Evolutionary conservation across 37 sponge, comb jelly and placozoan species (phyloP).

Genomic region (Lycopodina hypogea): DNA sequence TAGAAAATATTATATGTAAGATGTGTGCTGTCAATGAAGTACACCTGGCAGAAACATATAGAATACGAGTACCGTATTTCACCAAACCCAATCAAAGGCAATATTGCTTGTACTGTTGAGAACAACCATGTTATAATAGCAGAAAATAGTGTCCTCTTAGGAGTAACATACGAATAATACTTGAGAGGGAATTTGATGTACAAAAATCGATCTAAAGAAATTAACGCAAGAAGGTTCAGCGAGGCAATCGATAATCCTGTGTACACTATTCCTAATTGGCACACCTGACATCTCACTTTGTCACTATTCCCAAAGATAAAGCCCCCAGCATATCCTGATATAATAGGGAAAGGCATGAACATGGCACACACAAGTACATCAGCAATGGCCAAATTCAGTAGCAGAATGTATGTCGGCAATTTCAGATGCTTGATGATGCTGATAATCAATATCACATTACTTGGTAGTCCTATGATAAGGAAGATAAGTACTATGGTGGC

Average conservation of each 20-base stretch:
- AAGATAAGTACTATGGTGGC: constrained; percentile 24
- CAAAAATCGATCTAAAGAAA: constrained; percentile 51
- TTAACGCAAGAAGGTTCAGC: constrained; percentile 24
- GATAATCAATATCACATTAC: constrained; percentile 32
- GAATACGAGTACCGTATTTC: constrained; percentile 33
- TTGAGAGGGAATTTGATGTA: constrained; percentile 29
- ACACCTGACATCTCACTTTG: constrained; percentile 29
- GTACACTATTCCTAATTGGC: constrained; percentile 20
- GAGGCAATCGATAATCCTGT: constrained; percentile 7
- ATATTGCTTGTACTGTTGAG: constrained; percentile 5
- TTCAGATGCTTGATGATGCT: constrained; percentile 23
- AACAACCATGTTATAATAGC: constrained; percentile 19
- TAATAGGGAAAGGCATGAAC: constrained; percentile 19
- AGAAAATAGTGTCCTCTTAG: neutral
- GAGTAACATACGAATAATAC: constrained; percentile 26
- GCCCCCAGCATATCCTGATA: neutral
- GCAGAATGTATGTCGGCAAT: constrained; percentile 39
- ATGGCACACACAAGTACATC: constrained; percentile 22
- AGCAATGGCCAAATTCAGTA: constrained; percentile 27
- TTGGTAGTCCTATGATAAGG: constrained; percentile 27
- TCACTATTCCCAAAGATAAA: constrained; percentile 35
- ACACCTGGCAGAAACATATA: constrained; percentile 11
- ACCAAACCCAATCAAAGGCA: constrained; percentile 53
- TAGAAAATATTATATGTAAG: constrained; percentile 32
- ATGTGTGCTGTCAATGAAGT: neutral